Base-by-base conservation (phyloP, 2,797 vertebrate species). In the Siniperca undulata region DNA sequence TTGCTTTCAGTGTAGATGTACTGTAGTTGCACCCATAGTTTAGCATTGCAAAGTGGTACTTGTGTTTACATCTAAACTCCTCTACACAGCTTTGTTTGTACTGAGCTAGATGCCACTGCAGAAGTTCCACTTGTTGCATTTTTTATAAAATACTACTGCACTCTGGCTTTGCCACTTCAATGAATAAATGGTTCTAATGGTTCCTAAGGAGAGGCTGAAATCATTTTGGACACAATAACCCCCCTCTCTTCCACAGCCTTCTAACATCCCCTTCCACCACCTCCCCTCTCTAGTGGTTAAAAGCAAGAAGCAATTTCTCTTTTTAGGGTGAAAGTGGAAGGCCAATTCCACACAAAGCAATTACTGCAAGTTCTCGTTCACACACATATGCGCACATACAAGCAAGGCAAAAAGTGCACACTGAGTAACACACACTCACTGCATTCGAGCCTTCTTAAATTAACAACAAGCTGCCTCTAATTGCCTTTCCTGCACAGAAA, bases 221-320 rank as follows among this genome's bases (percentile, higher is more conserved):
- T 83, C 82, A 82, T 89, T 90, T 84, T 79, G 83, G 88, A 89
- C 84, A 90, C 78, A 88, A 83, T 65, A 82, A 24, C 68, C 38
- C 58, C 58, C 16, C 19, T 17, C 50, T 48, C 48, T 8, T 52
- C 52, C 53, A 30, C 42, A 53, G 52, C 78, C 50, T 46, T 65
- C 42, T 69, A 76, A 79, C 61, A 17, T 80, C 72, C 64, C 74
- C 30, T 36, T 67, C 82, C 61, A 64, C 69, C 70, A 56, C 74
- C 73, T 52, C 72, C 70, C 42, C 70, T 87, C 71, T 85, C 72
- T 38, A 77, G 84, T 88, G 81, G 74, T 77, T 86, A 83, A 90
- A 88, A 88, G 81, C 85, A 87, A 88, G 76, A 91, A 89, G 85
- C 82, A 88, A 88, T 92, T 90, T 88, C 82, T 91, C 70, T 77